Percentiles rank a stretch among this genome's conserved stretches.
Conservation (phyloP, 2,888 invertebrate species). For the Petrolisthes cinctipes region DNA sequence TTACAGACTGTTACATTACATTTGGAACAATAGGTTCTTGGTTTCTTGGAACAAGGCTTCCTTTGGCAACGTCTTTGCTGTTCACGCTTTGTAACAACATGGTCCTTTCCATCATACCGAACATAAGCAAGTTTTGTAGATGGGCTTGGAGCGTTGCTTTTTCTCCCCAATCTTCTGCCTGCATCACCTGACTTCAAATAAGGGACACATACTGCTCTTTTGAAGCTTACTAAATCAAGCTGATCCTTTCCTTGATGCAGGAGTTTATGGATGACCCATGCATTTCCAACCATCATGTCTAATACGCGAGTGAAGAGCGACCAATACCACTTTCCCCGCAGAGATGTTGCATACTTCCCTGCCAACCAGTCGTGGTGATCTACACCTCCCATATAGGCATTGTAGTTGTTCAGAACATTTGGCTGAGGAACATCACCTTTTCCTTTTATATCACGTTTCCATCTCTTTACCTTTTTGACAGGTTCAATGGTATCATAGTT, state of each 20-base stretch:
- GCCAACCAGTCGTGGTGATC: slow-evolving; percentile 32
- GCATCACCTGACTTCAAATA: slow-evolving; percentile 19
- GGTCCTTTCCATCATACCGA: slow-evolving; percentile 1
- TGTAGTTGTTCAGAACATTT: slow-evolving; percentile 30
- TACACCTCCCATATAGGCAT: slow-evolving; percentile 22
- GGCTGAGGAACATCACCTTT: slow-evolving; percentile 25
- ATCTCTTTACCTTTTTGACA: slow-evolving; percentile 24
- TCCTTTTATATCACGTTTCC: slow-evolving; percentile 14
- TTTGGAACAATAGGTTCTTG: slow-evolving; percentile 15
- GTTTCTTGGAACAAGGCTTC: slow-evolving; percentile 3
- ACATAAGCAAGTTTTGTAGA: not conserved
- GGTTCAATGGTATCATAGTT: slow-evolving; percentile 24
- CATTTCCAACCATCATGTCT: slow-evolving; percentile 30
- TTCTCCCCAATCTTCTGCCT: slow-evolving; percentile 5
- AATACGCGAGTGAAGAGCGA: slow-evolving; percentile 27
- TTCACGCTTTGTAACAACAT: not conserved
- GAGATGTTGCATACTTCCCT: slow-evolving; percentile 31
- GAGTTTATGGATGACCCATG: slow-evolving; percentile 6
- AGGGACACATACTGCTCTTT: slow-evolving; percentile 12
- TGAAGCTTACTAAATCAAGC: slow-evolving; percentile 25
- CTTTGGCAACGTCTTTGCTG: slow-evolving; percentile 5
- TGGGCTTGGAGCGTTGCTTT: not conserved
- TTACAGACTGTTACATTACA: not conserved
- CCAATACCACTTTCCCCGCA: slow-evolving; percentile 24
- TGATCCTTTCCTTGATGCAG: slow-evolving; percentile 21